phyloP scores from a whole-genome alignment of 2,888 invertebrate species.

The Drosophila mimetica region DNA sequence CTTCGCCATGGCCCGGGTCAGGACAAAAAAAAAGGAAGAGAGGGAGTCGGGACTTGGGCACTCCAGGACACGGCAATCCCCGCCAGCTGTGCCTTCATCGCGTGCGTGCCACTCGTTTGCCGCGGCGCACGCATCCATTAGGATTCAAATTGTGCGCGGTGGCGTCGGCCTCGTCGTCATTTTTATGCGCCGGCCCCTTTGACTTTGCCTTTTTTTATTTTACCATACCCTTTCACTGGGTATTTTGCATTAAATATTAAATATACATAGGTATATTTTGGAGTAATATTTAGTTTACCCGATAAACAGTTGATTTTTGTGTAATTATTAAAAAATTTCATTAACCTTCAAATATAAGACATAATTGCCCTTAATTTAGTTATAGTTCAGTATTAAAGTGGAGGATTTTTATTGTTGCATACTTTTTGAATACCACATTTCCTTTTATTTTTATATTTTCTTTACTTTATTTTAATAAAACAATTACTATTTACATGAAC shows the following conservation, averaged over 20 bases:
- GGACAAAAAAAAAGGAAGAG: slow-evolving; percentile 2
- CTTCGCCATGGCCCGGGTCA: slow-evolving; percentile 69
- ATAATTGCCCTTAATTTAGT: too few relatives aligned
- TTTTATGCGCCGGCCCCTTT: slow-evolving; percentile 71
- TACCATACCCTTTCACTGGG: slow-evolving; percentile 13
- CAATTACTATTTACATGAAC: too few relatives aligned
- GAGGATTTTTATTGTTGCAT: too few relatives aligned
- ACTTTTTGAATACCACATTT: too few relatives aligned
- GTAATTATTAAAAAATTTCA: too few relatives aligned
- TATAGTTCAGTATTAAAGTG: too few relatives aligned
- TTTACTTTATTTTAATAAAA: too few relatives aligned
- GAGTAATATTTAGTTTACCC: too few relatives aligned
- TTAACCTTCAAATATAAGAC: too few relatives aligned
- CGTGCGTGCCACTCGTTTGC: slow-evolving; percentile 74
- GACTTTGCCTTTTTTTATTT: slow-evolving; percentile 46
- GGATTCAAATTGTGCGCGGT: slow-evolving; percentile 75
- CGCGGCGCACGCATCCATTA: slow-evolving; percentile 76
- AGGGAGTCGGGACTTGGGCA: slow-evolving; percentile 1
- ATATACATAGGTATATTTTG: too few relatives aligned
- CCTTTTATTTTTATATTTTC: too few relatives aligned
- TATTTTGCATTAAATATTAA: too few relatives aligned
- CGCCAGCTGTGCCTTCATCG: slow-evolving; percentile 66
- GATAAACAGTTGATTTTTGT: neutral
- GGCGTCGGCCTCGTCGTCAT: slow-evolving; percentile 43
- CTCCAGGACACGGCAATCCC: slow-evolving; percentile 19